phyloP scores from a whole-genome alignment of 2,113 vertebrate species.

The Candoia aspera region DNA sequence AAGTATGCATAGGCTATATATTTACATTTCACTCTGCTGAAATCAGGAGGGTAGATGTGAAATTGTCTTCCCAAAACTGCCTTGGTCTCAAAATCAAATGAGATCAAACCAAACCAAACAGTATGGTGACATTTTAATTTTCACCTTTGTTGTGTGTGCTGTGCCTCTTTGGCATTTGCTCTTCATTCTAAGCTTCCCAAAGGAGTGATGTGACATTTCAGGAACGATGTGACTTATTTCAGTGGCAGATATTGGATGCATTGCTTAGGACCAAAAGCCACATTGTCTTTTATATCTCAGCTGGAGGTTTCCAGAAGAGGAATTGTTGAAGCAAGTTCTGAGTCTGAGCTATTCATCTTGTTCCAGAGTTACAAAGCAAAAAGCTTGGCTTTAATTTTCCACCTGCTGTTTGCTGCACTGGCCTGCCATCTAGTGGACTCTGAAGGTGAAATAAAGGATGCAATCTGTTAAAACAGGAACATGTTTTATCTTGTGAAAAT shows the following conservation, averaged over 20 bases:
- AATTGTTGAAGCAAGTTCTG: not conserved
- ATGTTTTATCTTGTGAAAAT: not conserved
- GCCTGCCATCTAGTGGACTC: not conserved
- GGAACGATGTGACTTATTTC: not conserved
- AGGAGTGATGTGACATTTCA: not conserved
- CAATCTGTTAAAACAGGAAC: not conserved
- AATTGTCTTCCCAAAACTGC: not conserved
- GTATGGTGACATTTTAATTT: fast-evolving
- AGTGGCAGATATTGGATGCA: not conserved
- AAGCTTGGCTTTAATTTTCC: not conserved
- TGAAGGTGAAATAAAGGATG: not conserved
- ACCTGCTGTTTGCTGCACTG: not conserved
- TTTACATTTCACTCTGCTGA: not conserved
- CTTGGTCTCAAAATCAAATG: not conserved
- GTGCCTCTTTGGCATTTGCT: not conserved
- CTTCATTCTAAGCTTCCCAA: not conserved
- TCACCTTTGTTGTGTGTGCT: fast-evolving
- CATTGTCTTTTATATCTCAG: not conserved
- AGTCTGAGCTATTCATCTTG: not conserved
- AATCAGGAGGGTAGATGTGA: not conserved
- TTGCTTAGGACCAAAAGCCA: not conserved
- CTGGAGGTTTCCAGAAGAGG: not conserved
- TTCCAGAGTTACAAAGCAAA: not conserved
- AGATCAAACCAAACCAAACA: not conserved
- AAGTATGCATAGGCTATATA: not conserved